Conservation (phyloP, 1,140 invertebrate genomes). For the Nephotettix cincticeps region DNA sequence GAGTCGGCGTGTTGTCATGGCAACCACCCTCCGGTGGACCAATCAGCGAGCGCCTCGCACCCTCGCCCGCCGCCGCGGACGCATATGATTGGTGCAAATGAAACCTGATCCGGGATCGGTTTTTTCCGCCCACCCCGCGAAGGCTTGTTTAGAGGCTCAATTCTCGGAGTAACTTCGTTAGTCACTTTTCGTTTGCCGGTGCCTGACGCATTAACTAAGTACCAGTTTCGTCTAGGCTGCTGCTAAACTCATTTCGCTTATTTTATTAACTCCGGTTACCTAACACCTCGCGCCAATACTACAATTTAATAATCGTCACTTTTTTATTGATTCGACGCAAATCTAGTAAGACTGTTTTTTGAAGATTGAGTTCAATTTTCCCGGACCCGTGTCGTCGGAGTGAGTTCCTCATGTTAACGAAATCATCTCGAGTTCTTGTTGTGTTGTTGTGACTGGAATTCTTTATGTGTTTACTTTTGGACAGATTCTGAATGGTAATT, state of each 20-base stretch:
- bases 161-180: constrained; percentile 41
- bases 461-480: background rate
- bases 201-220: constrained; percentile 32
- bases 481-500: too few relatives aligned
- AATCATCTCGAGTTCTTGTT: background rate
- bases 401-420: background rate
- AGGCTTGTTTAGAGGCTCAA: constrained; percentile 37
- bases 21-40: constrained; percentile 1
- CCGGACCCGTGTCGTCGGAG: background rate
- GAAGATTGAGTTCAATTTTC: background rate
- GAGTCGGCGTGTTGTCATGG: background rate
- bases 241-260: constrained; percentile 32
- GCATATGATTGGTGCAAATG: constrained; percentile 1
- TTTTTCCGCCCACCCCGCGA: constrained; percentile 28
- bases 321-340: constrained; percentile 19
- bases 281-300: constrained; percentile 27
- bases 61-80: constrained; percentile 5
- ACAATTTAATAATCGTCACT: constrained; percentile 31
- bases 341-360: constrained; percentile 14
- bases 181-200: constrained; percentile 42
- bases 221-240: constrained; percentile 28
- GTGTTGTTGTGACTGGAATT: background rate
- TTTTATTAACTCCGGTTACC: constrained; percentile 32
- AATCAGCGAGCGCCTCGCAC: constrained; percentile 11
- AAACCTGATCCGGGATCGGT: constrained; percentile 26